phyloP scores from a whole-genome alignment of 2,888 invertebrate genomes.

The Myopa tessellatipennis region DNA sequence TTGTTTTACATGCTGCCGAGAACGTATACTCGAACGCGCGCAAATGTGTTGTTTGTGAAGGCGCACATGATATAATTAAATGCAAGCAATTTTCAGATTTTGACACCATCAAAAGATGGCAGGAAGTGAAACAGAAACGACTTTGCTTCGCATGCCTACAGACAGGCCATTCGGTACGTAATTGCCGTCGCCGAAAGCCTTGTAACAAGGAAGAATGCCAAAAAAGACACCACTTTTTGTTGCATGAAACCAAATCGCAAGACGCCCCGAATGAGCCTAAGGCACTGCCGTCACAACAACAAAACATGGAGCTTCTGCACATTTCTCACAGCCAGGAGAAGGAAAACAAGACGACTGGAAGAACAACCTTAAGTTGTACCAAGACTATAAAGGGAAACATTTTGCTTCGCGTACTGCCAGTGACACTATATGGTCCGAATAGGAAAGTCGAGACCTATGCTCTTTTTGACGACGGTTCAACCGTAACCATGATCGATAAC shows the following conservation, averaged over 20 bases:
- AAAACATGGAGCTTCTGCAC: not conserved
- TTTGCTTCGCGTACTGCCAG: constrained; percentile 33
- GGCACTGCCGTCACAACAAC: not conserved
- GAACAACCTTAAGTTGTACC: not conserved
- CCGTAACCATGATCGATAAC: too few species aligned
- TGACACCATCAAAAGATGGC: too few species aligned
- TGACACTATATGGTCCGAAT: too few species aligned
- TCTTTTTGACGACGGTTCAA: too few species aligned
- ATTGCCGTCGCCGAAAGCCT: constrained; percentile 26
- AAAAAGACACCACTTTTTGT: constrained; percentile 16
- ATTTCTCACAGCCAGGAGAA: not conserved
- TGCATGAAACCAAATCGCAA: constrained; percentile 36
- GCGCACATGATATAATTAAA: too few species aligned
- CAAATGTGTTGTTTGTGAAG: too few species aligned
- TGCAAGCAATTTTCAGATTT: too few species aligned
- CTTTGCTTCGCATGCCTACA: constrained; percentile 29
- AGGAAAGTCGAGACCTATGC: too few species aligned
- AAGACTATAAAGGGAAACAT: not conserved
- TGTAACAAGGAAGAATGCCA: constrained; percentile 11
- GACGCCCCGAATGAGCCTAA: constrained; percentile 43
- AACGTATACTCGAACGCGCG: too few species aligned
- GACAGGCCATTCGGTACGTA: constrained; percentile 13
- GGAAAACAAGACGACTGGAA: not conserved
- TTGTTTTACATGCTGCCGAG: too few species aligned
- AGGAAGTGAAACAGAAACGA: too few species aligned